Evolutionary conservation across 2,888 invertebrate genomes (phyloP), one percentile per base, ranked within the genome.

Genomic region (Eristalis arbustorum): DNA sequence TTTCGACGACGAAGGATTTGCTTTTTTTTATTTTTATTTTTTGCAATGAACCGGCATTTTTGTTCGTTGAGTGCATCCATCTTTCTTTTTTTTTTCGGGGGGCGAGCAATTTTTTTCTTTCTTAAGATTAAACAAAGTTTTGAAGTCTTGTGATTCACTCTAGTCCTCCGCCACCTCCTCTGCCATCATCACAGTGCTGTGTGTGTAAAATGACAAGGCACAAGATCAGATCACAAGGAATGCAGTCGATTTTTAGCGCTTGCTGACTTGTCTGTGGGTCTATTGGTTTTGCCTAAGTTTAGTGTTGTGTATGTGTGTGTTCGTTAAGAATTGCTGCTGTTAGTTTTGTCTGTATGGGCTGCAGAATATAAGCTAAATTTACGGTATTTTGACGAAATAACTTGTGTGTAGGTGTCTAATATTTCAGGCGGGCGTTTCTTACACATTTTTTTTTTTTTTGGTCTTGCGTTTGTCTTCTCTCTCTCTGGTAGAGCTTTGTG

Each of bases 391-490:
- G 11, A 31, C 3, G 14, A 3, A 62, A n/a, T 11, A 61, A 67
- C 23, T 49, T 76, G 62, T 76, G 76, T 84, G 83, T 78, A 71
- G 83, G 83, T 59, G 78, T 66, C 59, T 64, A 64, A 73, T 73
- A 42, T 64, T 72, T 57, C 73, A 62, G 64, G 76, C 49, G 31
- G 64, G 34, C 25, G 66, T 42, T 49, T 49, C 18, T 49, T 49
- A 8, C 49, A 5, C 1, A n/a, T 42, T 42, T 13, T 11, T 40
- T 40, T 13, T 14, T 14, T 14, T 5, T 14, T n/a, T 13, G n/a
- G 4, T n/a, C n/a, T n/a, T n/a, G n/a, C n/a, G 3, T 8, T 6
- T 8, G 0, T 6, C 2, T 6, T 49, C 49, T 18, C 49, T 49
- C 49, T 49, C 49, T 49, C n/a, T 31, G 62, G 49, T 31, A 69